Evolutionary conservation across 2,888 invertebrate genomes (phyloP).

Genomic region (Drosophila nr. perissopoda): DNA sequence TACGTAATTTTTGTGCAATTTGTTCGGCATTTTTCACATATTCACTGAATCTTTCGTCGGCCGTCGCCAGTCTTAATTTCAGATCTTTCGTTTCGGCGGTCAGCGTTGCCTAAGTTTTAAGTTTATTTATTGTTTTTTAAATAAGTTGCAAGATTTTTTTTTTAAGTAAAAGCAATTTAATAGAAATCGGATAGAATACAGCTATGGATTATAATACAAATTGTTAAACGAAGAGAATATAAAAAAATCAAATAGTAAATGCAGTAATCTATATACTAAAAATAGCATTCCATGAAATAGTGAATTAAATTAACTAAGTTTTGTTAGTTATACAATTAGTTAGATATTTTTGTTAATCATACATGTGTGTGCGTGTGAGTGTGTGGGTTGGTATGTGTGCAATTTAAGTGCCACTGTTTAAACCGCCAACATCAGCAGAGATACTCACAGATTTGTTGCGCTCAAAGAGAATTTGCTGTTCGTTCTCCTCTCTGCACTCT

Average conservation of each 20-base stretch:
- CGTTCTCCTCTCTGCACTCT: conserved; percentile 85
- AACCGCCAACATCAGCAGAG: conserved; percentile 70
- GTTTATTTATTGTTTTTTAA: conserved; percentile 25
- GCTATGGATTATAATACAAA: conserved; percentile 30
- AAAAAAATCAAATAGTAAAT: conserved; percentile 15
- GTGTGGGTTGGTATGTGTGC: conserved; percentile 21
- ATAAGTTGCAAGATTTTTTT: conserved; percentile 29
- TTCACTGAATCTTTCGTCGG: conserved; percentile 84
- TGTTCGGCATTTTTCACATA: conserved; percentile 83
- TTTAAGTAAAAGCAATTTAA: conserved; percentile 37
- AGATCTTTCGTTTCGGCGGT: conserved; percentile 81
- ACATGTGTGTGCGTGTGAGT: conserved; percentile 5
- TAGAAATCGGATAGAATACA: conserved; percentile 17
- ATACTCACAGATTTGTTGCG: conserved; percentile 87
- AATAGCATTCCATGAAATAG: conserved; percentile 22
- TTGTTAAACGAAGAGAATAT: conserved; percentile 3
- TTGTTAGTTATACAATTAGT: conserved; percentile 42
- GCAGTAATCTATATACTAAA: conserved; percentile 13
- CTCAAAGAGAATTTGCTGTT: conserved; percentile 86
- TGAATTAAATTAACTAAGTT: conserved; percentile 16
- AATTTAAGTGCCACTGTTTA: conserved; percentile 69
- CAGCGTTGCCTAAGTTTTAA: conserved; percentile 77
- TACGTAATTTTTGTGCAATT: conserved; percentile 77
- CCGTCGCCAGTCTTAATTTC: conserved; percentile 76
- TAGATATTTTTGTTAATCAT: conserved; percentile 21